Evolutionary conservation across 1,140 invertebrate genomes (phyloP), one percentile per base, ranked within the genome.

Genomic region (Fopius arisanus): DNA sequence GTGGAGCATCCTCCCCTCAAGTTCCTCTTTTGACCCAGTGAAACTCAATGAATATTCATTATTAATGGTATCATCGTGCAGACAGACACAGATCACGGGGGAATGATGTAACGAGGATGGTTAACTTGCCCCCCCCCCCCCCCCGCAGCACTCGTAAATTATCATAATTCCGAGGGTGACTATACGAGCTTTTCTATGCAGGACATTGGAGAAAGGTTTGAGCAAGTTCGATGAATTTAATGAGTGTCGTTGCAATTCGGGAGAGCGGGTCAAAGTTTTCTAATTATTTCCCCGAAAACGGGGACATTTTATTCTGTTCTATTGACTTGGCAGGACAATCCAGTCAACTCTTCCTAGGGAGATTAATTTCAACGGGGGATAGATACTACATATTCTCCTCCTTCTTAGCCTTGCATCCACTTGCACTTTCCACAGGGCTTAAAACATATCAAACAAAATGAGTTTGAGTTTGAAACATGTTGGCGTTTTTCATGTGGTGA

Each of bases 1-100:
- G 43, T 5, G 16, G 16, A 12, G 16, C 16, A 14, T 14, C 7
- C 33, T 37, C 7, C 33, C 33, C 12, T 5, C 43, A 48, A 19
- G 43, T n/a, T 19, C n/a, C 43, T 16, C n/a, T 5, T 26, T 26
- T 59, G 54, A 59, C 54, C 54, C 23, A 14, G 21, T 59, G 19
- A 28, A 26, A 10, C 43, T 48, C 43, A 48, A 48, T 59, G 54
- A 59, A 59, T 59, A 59, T 59, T 59, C 54, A 59, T 59, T 59
- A 28, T 59, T 19, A 59, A 59, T 59, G 23, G 23, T 26, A 59
- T 59, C 10, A 28, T 26, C 9, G 19, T 59, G 9, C 54, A 59
- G 10, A 10, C 54, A 59, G 10, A 19, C 54, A 12, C 9, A 26
- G 54, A 26, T 59, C 23, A 26, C 10, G 19, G 19, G n/a, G n/a